These are phyloP conservation scores for Helostoma temminkii DNA, from an alignment of 2,797 vertebrate species.

Conservation along the genomic window DNA sequence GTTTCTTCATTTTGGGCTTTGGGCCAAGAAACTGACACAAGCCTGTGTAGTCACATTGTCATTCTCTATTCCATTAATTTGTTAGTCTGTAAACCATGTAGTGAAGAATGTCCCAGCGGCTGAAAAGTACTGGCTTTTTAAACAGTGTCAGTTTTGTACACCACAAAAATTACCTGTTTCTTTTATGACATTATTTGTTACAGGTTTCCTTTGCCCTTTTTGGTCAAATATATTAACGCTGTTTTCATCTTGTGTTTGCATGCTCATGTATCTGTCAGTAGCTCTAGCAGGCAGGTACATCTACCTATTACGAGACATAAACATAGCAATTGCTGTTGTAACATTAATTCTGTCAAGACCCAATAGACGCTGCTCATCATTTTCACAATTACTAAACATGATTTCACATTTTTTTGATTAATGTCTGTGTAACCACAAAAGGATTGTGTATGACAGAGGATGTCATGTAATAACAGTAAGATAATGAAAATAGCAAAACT, in stretches of 20 bases:
- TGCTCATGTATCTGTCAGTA: neutral
- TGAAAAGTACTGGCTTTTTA: constrained; percentile 64
- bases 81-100: constrained; percentile 91
- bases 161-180: constrained; percentile 55
- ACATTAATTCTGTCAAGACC: neutral
- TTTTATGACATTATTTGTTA: constrained; percentile 38
- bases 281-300: neutral
- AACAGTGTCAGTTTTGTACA: constrained; percentile 66
- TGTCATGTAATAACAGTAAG: neutral
- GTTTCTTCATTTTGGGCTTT: constrained; percentile 87
- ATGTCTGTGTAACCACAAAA: neutral
- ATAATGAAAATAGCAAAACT: too few relatives aligned
- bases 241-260: neutral
- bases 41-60: constrained; percentile 94
- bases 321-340: neutral
- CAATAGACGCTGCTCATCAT: neutral
- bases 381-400: neutral
- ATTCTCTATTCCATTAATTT: constrained; percentile 93
- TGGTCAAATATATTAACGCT: constrained; percentile 4
- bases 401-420: neutral
- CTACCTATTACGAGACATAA: neutral
- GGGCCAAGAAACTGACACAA: constrained; percentile 90
- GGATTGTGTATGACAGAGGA: neutral
- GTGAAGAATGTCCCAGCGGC: constrained; percentile 83
- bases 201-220: constrained; percentile 35